phyloP scores from a whole-genome alignment of 64 coral and sea anemone species.

The Pocillopora damicornis region DNA sequence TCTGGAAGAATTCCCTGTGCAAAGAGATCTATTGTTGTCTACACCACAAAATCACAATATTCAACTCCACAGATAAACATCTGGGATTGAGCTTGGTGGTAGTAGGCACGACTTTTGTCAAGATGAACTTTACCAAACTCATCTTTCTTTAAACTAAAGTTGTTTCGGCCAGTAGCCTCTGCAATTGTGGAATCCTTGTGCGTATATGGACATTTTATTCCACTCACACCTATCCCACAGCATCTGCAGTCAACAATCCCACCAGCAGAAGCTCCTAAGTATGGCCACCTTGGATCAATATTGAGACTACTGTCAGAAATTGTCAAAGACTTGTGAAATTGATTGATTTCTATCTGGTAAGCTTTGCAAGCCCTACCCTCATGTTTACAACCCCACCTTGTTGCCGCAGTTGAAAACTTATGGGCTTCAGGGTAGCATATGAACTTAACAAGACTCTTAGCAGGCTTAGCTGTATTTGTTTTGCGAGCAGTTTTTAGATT shows the following conservation, averaged over 20 bases:
- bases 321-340: conserved; percentile 11
- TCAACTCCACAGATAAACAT: no score
- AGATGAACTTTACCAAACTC: conserved; percentile 33
- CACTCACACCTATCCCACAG: no score
- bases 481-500: not conserved
- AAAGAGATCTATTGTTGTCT: no score
- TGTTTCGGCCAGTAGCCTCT: not conserved
- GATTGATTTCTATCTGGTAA: not conserved
- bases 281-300: conserved; percentile 37
- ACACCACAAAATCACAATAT: no score
- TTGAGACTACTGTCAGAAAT: conserved; percentile 36
- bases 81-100: no score
- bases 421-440: conserved; percentile 45
- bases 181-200: no score
- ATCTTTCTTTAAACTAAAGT: conserved; percentile 30
- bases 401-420: conserved; percentile 40
- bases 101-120: conserved; percentile 30
- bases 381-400: conserved; percentile 26
- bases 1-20: no score
- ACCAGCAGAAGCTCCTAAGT: no score
- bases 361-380: conserved; percentile 28
- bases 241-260: no score
- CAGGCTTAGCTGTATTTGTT: conserved; percentile 3
- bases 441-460: conserved; percentile 25
- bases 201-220: no score